Evolutionary conservation across 2,113 vertebrate species (phyloP), one percentile per base, ranked within the genome.

Genomic region (Acanthisitta chloris): DNA sequence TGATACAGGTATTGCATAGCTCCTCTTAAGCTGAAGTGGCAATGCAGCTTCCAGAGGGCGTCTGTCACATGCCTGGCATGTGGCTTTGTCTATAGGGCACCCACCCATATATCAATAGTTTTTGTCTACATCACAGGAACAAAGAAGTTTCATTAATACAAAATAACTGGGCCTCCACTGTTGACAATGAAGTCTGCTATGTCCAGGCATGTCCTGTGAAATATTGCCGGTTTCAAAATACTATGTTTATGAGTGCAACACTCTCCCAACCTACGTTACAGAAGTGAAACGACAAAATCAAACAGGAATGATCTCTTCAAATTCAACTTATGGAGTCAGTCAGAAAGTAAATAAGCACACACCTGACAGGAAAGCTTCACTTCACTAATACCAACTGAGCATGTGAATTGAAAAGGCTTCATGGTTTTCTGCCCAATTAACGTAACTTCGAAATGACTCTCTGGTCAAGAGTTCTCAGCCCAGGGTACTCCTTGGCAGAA

Each of bases 401-500:
- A 67, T 49, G 73, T 42, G 48, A 88, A 88, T 21, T 57, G 69
- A 76, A 77, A 3, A 3, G 46, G 36, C 42, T 92, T 94, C 74
- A 48, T 31, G 17, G 69, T 94, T 94, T 91, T 93, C 85, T 88
- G 62, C 52, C 69, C n/a, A 92, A 70, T 86, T 93, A 92, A 86
- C 24, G 29, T 43, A 93, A 94, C 77, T 91, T 87, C 88, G 94
- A 45, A 76, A 66, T 80, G 55, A 36, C 92, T 84, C 72, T 90
- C 48, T 15, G 19, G 61, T 90, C 69, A 96, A 69, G 66, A 94
- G 55, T 62, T 92, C 59, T 66, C 61, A 95, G 69, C 46, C 55
- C 48, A 94, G 43, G 49, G 46, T 94, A 79, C 86, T 80, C 34
- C 38, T 92, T 94, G 78, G 80, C 81, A 96, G 71, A 94, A 90